Evolutionary conservation across 2,797 vertebrate species (phyloP).

Genomic region (Mus caroli): DNA sequence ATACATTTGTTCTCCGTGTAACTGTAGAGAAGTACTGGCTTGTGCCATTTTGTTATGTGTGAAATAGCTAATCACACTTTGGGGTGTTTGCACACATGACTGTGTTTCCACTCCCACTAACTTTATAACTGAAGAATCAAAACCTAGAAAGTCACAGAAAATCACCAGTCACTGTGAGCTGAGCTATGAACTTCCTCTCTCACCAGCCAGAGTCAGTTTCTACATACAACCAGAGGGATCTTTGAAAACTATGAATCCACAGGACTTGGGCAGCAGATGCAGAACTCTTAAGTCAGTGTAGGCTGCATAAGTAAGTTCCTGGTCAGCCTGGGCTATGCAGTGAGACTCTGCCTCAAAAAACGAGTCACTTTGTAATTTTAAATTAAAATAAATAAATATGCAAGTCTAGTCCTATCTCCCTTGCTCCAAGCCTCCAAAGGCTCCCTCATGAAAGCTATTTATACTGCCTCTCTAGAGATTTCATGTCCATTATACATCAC

Average conservation of each 20-base stretch:
- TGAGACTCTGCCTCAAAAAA: background rate
- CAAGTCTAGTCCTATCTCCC: background rate
- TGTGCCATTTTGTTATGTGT: conserved; percentile 34
- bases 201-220: background rate
- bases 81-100: background rate
- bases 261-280: background rate
- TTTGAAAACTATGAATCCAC: conserved; percentile 21
- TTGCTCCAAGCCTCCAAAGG: background rate
- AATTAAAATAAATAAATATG: background rate
- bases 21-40: background rate
- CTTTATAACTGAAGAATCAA: background rate
- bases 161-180: background rate
- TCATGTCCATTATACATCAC: background rate
- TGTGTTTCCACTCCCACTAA: background rate
- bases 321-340: background rate
- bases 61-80: background rate
- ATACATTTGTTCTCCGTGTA: conserved; percentile 1
- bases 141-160: background rate
- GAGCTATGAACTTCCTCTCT: background rate
- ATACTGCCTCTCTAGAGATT: background rate
- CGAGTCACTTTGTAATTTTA: background rate
- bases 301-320: background rate
- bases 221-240: background rate
- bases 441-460: background rate
- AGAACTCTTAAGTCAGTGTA: background rate